Percentiles rank a stretch among this genome's conserved stretches.
Conservation (phyloP, 23 tunicate genomes). For the Halocynthia roretzi region DNA sequence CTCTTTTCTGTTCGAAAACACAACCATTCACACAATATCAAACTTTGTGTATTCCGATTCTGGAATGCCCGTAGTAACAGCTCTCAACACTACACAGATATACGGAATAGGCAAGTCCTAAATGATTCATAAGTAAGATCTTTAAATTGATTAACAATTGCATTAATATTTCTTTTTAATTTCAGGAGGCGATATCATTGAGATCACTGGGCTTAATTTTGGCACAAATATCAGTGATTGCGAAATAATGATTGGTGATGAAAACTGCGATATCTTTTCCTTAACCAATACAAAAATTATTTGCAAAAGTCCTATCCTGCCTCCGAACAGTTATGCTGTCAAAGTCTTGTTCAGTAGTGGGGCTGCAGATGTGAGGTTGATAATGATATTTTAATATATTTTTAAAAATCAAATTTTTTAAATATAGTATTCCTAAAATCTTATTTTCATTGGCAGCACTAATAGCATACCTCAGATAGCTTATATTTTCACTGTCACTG, state of each 20-base stretch:
- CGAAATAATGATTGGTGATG: conserved; percentile 32
- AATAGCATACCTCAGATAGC: conserved; percentile 5
- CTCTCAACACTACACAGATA: background rate
- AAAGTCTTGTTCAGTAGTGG: background rate
- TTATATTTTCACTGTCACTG: conserved; percentile 16
- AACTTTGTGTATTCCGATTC: background rate
- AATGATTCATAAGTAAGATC: background rate
- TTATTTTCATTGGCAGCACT: background rate
- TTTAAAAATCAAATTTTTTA: background rate
- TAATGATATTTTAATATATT: background rate
- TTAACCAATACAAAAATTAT: conserved; percentile 22
- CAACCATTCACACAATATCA: too few species aligned
- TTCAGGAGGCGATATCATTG: conserved; percentile 18
- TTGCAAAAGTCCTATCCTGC: conserved; percentile 8
- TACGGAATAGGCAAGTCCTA: background rate
- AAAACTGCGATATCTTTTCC: conserved; percentile 28
- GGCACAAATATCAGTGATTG: conserved; percentile 14
- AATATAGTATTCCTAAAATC: background rate
- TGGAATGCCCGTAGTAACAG: conserved; percentile 12
- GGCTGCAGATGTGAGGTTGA: conserved; percentile 2
- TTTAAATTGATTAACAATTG: background rate
- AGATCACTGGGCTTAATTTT: conserved; percentile 33
- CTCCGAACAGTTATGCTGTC: background rate
- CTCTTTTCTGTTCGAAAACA: too few species aligned
- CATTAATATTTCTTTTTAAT: background rate